A percentile compares a stretch with the other conserved stretches of the same genome.
phyloP scores from a whole-genome alignment of 92 coral and sea anemone species.

The Epizoanthus ramosus region DNA sequence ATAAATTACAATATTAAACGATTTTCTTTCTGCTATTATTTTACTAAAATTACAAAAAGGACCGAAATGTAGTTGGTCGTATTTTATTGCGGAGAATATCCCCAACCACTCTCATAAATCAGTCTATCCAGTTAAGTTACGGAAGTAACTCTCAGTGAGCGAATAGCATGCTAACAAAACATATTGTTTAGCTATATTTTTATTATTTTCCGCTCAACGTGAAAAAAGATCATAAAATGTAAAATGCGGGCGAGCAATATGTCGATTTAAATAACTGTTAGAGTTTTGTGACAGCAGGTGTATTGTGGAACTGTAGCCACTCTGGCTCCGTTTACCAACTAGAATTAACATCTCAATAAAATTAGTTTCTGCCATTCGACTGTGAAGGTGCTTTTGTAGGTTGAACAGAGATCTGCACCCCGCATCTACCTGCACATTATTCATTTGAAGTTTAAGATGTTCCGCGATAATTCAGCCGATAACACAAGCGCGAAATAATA shows the following conservation, averaged over 20 bases:
- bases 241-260: neutral
- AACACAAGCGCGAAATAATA: neutral
- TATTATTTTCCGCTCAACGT: too few species aligned
- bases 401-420: neutral
- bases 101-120: too few species aligned
- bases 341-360: neutral
- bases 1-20: too few species aligned
- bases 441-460: neutral
- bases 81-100: too few species aligned
- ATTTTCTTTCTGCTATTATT: too few species aligned
- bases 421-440: neutral
- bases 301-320: constrained; percentile 7
- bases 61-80: too few species aligned
- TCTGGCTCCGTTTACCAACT: neutral
- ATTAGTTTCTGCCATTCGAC: neutral
- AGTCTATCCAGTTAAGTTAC: too few species aligned
- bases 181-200: too few species aligned
- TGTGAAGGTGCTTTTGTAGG: neutral
- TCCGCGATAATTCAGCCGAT: constrained; percentile 4
- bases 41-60: too few species aligned
- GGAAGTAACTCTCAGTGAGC: too few species aligned
- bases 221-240: too few species aligned
- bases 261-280: constrained; percentile 2
- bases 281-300: constrained; percentile 14
- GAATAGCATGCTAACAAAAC: too few species aligned